These are phyloP conservation scores for Pissodes strobi DNA, from an alignment of 1,140 invertebrate genomes.

Conservation along the genomic window DNA sequence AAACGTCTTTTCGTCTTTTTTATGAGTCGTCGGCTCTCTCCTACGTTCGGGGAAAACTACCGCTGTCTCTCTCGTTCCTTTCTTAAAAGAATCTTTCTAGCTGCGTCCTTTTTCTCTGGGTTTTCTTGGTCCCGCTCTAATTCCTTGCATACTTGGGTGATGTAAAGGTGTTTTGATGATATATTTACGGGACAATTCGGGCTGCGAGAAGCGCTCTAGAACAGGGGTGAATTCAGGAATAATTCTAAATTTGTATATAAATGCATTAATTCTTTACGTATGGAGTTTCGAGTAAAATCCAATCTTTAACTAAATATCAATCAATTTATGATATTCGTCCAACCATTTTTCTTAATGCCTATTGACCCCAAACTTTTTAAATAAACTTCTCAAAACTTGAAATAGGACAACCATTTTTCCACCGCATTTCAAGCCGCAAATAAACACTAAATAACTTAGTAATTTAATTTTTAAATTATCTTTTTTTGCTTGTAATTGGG, in stretches of 20 bases:
- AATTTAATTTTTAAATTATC: too few species aligned
- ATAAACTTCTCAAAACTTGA: too few species aligned
- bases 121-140: conserved; percentile 39
- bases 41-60: background rate
- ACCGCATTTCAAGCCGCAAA: too few species aligned
- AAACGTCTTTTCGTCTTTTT: conserved; percentile 55
- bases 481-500: too few species aligned
- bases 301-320: too few species aligned
- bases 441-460: too few species aligned
- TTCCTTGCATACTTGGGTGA: conserved; percentile 37
- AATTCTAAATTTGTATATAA: conserved; percentile 10
- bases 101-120: conserved; percentile 31
- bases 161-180: conserved; percentile 40
- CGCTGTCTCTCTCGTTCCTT: conserved; percentile 35
- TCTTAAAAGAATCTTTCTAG: conserved; percentile 34
- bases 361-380: too few species aligned
- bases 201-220: conserved; percentile 11
- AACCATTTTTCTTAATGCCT: too few species aligned
- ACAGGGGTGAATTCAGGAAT: conserved; percentile 25
- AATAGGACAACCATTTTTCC: too few species aligned
- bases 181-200: conserved; percentile 37
- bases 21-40: conserved; percentile 30
- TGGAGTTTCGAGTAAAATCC: too few species aligned
- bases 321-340: too few species aligned
- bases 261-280: too few species aligned